phyloP scores from a whole-genome alignment of 2,113 vertebrate genomes.

The Plecturocebus donacophilus region DNA sequence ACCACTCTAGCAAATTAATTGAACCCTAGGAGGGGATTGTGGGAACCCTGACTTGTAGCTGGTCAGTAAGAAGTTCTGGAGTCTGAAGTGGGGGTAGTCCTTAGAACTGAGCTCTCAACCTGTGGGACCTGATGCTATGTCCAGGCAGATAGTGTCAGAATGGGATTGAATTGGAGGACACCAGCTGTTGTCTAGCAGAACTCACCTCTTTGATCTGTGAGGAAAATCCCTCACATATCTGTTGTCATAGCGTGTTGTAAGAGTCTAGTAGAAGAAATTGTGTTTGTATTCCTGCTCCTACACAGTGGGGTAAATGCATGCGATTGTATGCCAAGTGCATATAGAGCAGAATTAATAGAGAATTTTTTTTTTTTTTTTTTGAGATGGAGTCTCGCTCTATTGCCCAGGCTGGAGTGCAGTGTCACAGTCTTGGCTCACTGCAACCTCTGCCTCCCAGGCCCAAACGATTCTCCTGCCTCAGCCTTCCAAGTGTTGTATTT shows the following conservation, averaged over 20 bases:
- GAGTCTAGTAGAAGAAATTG: not conserved
- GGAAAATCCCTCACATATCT: not conserved
- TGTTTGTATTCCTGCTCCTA: not conserved
- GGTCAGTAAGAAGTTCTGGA: not conserved
- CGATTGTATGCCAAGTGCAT: not conserved
- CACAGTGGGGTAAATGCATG: not conserved
- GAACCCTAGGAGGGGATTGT: not conserved
- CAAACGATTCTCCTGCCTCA: no score
- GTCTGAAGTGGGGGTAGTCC: not conserved
- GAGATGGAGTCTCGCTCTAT: no score
- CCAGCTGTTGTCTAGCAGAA: not conserved
- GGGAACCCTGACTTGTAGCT: not conserved
- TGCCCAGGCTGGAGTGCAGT: no score
- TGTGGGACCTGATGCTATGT: not conserved
- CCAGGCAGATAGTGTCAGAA: not conserved
- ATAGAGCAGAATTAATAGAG: not conserved
- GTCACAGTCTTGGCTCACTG: no score
- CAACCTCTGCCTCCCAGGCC: no score
- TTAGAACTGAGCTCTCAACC: not conserved
- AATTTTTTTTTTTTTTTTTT: no score
- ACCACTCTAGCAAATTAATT: not conserved
- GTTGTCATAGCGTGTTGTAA: not conserved
- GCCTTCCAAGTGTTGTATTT: no score
- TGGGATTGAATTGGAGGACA: not conserved
- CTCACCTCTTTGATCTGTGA: not conserved